Evolutionary conservation across 2,113 vertebrate species (phyloP), one percentile per base, ranked within the genome.

Genomic region (Mirounga angustirostris): DNA sequence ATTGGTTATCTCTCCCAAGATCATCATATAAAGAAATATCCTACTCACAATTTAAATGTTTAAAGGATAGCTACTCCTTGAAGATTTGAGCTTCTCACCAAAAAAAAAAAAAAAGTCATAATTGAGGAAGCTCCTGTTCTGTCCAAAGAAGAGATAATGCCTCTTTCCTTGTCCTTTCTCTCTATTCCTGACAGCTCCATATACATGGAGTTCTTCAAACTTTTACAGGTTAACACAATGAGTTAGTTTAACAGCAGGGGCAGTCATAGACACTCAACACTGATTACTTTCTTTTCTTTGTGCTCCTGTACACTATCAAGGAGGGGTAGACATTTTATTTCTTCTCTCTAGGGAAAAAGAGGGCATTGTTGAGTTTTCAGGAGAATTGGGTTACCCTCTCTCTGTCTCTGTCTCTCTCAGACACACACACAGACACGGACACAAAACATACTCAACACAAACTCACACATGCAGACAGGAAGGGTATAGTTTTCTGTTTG

Each of bases 321-420:
- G 46, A 91, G n/a, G 12, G 67, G 69, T 69, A 91, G 52, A 22
- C 15, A 85, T 89, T 93, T 93, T 54, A 52, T 89, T 92, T 95
- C 30, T 40, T 43, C 33, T 89, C 40, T 73, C n/a, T 43, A 16
- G 50, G 84, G 86, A 85, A 94, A 7, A 7, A 87, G 65, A 94
- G 2, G 33, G 0, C 30, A 21, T 56, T 87, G 43, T 21, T 76
- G 6, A 28, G 19, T 69, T 87, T 95, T 40, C 43, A 50, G 40
- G 18, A 73, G n/a, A 43, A 85, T 74, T 52, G 33, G 28, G 15
- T 65, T 56, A 71, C 78, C 12, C 13, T 65, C 65, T 73, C 7
- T 36, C 3, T 69, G 28, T 18, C 14, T 78, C 24, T 58, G 7
- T 84, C 24, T 54, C 2, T 93, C 50, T 54, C 30, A 11, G 8